These are phyloP conservation scores for Dromiciops gliroides DNA, from an alignment of 2,113 vertebrate species.

Conservation along the genomic window DNA sequence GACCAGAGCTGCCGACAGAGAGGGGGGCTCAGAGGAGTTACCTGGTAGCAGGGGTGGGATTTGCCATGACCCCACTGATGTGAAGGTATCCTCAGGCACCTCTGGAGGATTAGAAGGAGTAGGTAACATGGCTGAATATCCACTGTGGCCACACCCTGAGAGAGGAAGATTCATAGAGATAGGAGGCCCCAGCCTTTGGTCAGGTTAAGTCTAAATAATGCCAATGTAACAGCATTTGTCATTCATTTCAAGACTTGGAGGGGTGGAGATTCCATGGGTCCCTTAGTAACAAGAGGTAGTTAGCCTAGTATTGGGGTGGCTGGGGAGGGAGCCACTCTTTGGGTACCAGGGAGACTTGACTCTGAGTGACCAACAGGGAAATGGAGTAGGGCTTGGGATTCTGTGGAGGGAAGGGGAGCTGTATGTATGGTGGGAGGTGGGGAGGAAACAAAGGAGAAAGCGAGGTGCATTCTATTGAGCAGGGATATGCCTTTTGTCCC, in stretches of 20 bases:
- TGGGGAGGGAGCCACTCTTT: not conserved
- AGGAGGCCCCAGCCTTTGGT: not conserved
- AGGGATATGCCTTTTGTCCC: not conserved
- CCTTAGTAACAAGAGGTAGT: not conserved
- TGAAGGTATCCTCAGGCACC: too few relatives aligned
- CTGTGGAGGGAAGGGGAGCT: rapidly evolving
- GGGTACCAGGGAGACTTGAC: not conserved
- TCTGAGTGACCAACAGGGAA: not conserved
- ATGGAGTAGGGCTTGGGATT: not conserved
- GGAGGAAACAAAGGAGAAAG: not conserved
- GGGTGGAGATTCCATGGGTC: not conserved
- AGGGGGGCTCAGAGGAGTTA: not conserved
- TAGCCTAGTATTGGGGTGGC: not conserved
- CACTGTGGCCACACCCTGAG: not conserved
- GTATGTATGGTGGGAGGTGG: not conserved
- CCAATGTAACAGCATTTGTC: not conserved
- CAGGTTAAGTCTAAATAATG: not conserved
- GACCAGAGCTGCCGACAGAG: not conserved
- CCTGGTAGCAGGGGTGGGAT: not conserved
- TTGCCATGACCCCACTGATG: too few relatives aligned
- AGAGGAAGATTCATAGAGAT: not conserved
- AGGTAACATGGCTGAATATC: not conserved
- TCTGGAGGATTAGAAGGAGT: too few relatives aligned
- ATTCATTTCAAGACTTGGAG: not conserved
- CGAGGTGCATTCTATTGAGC: not conserved